Base-by-base conservation (phyloP, 1,140 invertebrate genomes). In the Drosophila guanche region DNA sequence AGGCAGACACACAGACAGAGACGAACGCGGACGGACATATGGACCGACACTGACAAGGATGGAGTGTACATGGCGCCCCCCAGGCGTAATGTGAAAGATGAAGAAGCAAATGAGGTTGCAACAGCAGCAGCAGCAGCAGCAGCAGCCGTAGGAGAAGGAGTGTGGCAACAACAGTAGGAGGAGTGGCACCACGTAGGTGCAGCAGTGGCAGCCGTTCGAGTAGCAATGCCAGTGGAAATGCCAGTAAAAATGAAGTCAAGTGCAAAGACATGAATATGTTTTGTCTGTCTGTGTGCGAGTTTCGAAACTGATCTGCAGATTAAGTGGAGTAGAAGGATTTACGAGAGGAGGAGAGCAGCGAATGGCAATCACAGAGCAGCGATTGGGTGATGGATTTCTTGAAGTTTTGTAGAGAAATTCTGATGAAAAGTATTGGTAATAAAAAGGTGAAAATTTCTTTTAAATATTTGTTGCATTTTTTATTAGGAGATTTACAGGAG, bases 31-130 rank as follows among this genome's bases (percentile, higher is more conserved):
- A 37, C 12, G 33, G 33, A 37, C 33, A 37, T 20, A 20, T 20
- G 16, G 16, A 20, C 16, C 16, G 33, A 37, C 33, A 61, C 66
- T 80, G 78, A 80, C 78, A 61, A 71, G 79, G 71, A 81, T 81
- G 62, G 73, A 83, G 74, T 69, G 66, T 56, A 25, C 54, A 51
- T 59, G 57, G 67, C 12, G 46, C 43, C 46, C 33, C 52, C 51
- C 12, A 55, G 33, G 46, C 59, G 27, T 52, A 20, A 52, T 37
- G 14, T 57, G 59, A 74, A 73, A 73, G 70, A 74, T 74, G 52
- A 74, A 43, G 70, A 37, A 65, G 45, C 53, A 65, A 65, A 73
- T 42, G 70, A 74, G 53, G 69, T 69, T 69, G 65, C 65, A 68
- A 66, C 23, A 55, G 62, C 61, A 41, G 12, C 51, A 48, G 63